These are phyloP conservation scores for Drosophila antonietae DNA, from an alignment of 2,888 invertebrate genomes.

Conservation along the genomic window DNA sequence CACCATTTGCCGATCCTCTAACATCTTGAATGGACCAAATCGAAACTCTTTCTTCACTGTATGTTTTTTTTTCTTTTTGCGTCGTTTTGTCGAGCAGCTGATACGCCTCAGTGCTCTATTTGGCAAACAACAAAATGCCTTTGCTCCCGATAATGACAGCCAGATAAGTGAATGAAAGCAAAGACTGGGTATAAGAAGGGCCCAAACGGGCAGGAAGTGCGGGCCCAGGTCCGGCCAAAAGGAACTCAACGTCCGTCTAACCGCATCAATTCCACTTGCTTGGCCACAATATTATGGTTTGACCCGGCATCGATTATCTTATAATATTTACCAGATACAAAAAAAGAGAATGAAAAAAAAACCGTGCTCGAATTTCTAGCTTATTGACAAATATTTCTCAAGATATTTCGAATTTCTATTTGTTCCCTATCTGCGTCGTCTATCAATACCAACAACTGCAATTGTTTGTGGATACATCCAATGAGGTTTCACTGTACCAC, in stretches of 20 bases:
- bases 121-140: conserved; percentile 54
- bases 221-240: conserved; percentile 19
- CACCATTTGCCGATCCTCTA: background rate
- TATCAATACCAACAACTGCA: conserved; percentile 13
- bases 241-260: conserved; percentile 10
- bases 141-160: conserved; percentile 48
- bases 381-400: conserved; percentile 54
- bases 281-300: conserved; percentile 67
- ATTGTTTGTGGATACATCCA: background rate
- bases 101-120: conserved; percentile 64
- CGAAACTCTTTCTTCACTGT: conserved; percentile 50
- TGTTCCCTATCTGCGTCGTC: background rate
- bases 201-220: conserved; percentile 53
- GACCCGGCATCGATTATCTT: conserved; percentile 56
- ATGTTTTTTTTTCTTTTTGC: background rate
- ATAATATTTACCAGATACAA: conserved; percentile 51
- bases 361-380: conserved; percentile 58
- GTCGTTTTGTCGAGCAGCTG: conserved; percentile 17
- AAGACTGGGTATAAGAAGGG: background rate
- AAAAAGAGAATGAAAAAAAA: background rate
- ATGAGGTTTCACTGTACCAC: background rate
- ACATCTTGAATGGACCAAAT: conserved; percentile 28
- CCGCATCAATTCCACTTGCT: conserved; percentile 69
- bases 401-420: conserved; percentile 1
- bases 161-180: conserved; percentile 30